These are phyloP conservation scores for Anguilla megastoma DNA, from an alignment of 2,797 vertebrate species.

Conservation along the genomic window DNA sequence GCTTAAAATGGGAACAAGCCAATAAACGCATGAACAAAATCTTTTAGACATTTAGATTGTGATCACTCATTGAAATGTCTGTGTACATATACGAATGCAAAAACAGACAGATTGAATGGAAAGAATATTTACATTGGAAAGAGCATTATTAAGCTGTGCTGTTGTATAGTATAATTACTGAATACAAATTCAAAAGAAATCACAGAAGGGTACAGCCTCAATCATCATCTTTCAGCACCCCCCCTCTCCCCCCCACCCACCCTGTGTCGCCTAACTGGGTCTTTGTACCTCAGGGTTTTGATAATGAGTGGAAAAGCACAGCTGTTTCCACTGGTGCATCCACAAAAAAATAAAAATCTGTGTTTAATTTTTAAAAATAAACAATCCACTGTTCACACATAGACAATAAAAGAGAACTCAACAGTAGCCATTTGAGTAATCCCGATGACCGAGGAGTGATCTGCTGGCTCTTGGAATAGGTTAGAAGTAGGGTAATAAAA, in stretches of 20 bases:
- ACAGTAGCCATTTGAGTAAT: not conserved
- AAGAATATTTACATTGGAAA: not conserved
- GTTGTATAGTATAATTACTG: not conserved
- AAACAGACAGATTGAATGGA: not conserved
- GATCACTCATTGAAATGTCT: not conserved
- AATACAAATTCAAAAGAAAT: not conserved
- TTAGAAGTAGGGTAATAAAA: not conserved
- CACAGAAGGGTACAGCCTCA: not conserved
- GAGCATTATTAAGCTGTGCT: not conserved
- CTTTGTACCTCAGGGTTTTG: not conserved
- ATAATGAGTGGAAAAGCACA: not conserved
- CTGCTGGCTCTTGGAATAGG: not conserved
- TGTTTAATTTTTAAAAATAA: not conserved
- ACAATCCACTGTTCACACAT: not conserved
- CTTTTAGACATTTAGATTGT: not conserved
- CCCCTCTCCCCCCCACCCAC: not conserved
- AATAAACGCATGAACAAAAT: not conserved
- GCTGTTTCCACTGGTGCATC: not conserved
- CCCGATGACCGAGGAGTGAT: not conserved
- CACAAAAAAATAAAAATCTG: not conserved
- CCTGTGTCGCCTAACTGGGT: not conserved
- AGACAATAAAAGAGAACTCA: not conserved
- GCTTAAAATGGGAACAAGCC: not conserved
- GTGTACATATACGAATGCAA: not conserved
- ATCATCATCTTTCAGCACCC: not conserved